Base-by-base conservation (phyloP, 2,113 vertebrate genomes). In the Embiotoca jacksoni region DNA sequence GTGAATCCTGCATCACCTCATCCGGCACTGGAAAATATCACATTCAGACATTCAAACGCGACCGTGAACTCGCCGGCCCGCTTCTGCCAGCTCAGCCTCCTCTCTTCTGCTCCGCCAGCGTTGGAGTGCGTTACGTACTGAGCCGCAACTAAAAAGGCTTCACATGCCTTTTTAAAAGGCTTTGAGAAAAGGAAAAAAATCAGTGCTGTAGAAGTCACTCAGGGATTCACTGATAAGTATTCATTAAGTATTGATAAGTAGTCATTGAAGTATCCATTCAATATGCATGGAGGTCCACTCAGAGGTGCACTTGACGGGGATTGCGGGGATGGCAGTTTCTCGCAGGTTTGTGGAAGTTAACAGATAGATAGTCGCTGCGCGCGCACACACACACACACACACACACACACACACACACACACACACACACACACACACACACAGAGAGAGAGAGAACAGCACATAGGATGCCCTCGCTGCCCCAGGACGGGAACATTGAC, bases 401-500 rank as follows among this genome's bases (percentile, higher is more conserved):
- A 59, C 32, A 63, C 61, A 57, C 63, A 70, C 65, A 63, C 44
- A 50, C 66, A 70, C 31, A 56, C 49, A 53, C 55, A 39, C 30
- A 46, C 44, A 46, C 10, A 47, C 55, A 62, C 67, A 46, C 41
- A 58, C 16, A 75, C 14, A 69, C n/a, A 65, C 56, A 46, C 23
- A 23, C 23, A 23, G 23, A 23, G 23, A 23, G 23, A 23, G 23
- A 23, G 23, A 67, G 37, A 58, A 14, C 59, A 46, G 15, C 53
- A 54, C 55, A 31, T 52, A 83, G 64, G 79, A 90, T 68, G 86
- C 80, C 89, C 85, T 82, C 53, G 37, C 74, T 88, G 88, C 86
- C 88, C 87, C 75, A 33, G 86, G 89, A 90, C 3, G 78, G 74
- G 77, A 81, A 82, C 77, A 66, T 73, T 93, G 93, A 93, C 94